Evolutionary conservation across 1,140 invertebrate species (phyloP).

Genomic region (Globodera ellingtonae): DNA sequence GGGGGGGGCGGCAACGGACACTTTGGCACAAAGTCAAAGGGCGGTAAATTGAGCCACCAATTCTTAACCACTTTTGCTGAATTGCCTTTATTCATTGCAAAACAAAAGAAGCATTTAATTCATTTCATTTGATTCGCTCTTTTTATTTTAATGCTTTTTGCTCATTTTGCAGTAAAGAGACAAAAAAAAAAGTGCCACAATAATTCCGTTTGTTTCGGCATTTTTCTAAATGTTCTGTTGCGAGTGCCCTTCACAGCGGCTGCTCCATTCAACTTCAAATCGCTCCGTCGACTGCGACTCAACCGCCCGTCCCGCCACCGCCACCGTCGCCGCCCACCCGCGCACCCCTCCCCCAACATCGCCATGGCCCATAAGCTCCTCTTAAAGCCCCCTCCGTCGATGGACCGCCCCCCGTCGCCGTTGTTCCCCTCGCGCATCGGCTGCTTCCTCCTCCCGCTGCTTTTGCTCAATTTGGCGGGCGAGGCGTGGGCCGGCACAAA

Average conservation of each 20-base stretch:
- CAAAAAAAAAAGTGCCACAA: background rate
- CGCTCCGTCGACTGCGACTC: background rate
- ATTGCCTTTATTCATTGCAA: background rate
- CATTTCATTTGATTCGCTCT: background rate
- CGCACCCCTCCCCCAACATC: background rate
- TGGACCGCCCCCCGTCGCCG: background rate
- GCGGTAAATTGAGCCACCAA: background rate
- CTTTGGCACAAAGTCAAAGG: background rate
- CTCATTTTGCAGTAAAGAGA: no score
- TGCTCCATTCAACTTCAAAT: background rate
- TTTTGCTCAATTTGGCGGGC: background rate
- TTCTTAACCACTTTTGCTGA: background rate
- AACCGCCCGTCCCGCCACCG: background rate
- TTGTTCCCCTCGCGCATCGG: background rate
- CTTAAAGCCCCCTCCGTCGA: background rate
- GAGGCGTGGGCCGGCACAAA: conserved; percentile 54
- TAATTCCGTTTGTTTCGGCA: background rate
- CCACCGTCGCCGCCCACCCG: background rate
- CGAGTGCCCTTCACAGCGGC: background rate
- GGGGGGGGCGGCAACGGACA: background rate
- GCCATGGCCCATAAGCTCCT: background rate
- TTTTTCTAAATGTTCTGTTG: background rate
- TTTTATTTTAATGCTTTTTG: background rate
- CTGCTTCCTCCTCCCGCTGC: background rate
- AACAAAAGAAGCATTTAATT: background rate